Evolutionary conservation across 2,888 invertebrate species (phyloP).

Genomic region (Seira ritae): DNA sequence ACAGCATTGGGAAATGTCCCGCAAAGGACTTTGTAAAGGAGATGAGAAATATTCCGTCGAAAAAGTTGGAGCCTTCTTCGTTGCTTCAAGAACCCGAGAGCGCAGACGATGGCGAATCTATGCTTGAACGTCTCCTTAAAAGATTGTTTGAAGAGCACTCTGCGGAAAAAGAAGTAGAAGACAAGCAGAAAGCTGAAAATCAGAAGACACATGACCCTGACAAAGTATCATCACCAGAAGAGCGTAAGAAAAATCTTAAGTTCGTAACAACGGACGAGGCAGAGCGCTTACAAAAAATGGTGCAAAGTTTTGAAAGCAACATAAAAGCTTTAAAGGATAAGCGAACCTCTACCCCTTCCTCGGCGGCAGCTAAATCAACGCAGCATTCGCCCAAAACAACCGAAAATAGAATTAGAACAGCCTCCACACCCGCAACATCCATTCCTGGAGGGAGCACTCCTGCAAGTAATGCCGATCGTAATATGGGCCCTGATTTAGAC

Average conservation of each 20-base stretch:
- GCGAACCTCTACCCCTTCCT: background rate
- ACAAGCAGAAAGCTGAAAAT: background rate
- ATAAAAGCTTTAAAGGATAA: slow-evolving; percentile 38
- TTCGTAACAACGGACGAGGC: slow-evolving; percentile 56
- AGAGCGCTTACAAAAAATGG: slow-evolving; percentile 66
- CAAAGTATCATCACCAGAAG: slow-evolving; percentile 23
- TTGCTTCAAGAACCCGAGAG: slow-evolving; percentile 27
- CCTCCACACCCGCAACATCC: slow-evolving; percentile 16
- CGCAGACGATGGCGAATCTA: slow-evolving; percentile 38
- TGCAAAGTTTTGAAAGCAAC: slow-evolving; percentile 68
- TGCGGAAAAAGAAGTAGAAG: slow-evolving; percentile 26
- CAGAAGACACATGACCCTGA: background rate
- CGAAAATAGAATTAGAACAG: slow-evolving; percentile 15
- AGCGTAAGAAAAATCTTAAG: slow-evolving; percentile 40
- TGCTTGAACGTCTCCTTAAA: slow-evolving; percentile 66
- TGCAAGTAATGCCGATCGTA: background rate
- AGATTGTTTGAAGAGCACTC: slow-evolving; percentile 67
- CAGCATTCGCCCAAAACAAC: no score
- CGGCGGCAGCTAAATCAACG: background rate
- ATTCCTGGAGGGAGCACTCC: background rate
- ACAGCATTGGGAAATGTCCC: slow-evolving; percentile 16
- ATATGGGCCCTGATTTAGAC: slow-evolving; percentile 67
- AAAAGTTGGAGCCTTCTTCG: slow-evolving; percentile 3
- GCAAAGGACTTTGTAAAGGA: slow-evolving; percentile 36
- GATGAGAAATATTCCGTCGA: slow-evolving; percentile 31